Percentiles rank a stretch among this genome's conserved stretches.
phyloP scores from a whole-genome alignment of 2,797 vertebrate genomes.

The Dicrostonyx torquatus region DNA sequence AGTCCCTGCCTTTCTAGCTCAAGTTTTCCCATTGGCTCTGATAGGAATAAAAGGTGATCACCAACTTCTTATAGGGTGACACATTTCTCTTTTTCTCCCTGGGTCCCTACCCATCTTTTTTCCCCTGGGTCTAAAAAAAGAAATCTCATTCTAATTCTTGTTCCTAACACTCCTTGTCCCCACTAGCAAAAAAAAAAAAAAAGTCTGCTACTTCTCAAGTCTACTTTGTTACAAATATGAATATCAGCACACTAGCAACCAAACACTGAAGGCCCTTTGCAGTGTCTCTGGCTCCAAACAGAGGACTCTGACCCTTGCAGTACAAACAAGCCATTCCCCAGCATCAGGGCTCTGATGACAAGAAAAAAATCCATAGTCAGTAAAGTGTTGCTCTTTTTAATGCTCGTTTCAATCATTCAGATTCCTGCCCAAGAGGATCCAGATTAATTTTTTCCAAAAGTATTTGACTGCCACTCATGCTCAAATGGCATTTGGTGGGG shows the following conservation, averaged over 20 bases:
- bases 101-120: slow-evolving; percentile 56
- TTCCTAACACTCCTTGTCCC: slow-evolving; percentile 60
- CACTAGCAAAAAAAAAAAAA: slow-evolving; percentile 61
- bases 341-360: slow-evolving; percentile 12
- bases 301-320: background rate
- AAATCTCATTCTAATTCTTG: slow-evolving; percentile 70
- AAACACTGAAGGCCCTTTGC: slow-evolving; percentile 7
- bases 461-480: background rate
- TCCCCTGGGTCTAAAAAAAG: slow-evolving; percentile 60
- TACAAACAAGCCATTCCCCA: background rate
- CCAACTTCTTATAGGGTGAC: slow-evolving; percentile 57
- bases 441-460: slow-evolving; percentile 51
- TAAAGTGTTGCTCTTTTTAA: background rate
- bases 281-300: background rate
- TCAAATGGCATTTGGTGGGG: background rate
- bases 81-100: slow-evolving; percentile 63
- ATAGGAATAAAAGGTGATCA: slow-evolving; percentile 61
- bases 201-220: slow-evolving; percentile 55
- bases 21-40: slow-evolving; percentile 26
- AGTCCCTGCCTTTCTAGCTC: slow-evolving; percentile 22
- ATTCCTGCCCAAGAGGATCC: slow-evolving; percentile 20
- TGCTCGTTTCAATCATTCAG: background rate
- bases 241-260: slow-evolving; percentile 11
- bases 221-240: slow-evolving; percentile 61
- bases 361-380: background rate